Evolutionary conservation across 2,888 invertebrate species (phyloP).

Genomic region (Netelia inedita): DNA sequence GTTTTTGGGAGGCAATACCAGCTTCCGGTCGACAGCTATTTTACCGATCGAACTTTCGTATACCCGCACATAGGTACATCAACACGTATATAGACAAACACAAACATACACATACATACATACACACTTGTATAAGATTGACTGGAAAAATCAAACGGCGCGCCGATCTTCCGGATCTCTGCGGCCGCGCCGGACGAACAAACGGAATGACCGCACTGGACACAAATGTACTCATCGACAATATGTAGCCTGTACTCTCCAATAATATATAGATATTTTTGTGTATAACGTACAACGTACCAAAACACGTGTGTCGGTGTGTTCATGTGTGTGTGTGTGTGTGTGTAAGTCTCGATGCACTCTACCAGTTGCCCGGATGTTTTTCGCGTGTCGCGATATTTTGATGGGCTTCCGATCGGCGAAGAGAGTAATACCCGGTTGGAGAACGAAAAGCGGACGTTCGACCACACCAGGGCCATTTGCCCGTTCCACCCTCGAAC

Average conservation of each 20-base stretch:
- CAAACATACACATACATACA: neutral
- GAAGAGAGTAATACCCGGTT: slow-evolving; percentile 72
- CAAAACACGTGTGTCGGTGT: neutral
- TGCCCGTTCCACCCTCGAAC: neutral
- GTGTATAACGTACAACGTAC: neutral
- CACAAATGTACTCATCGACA: slow-evolving; percentile 21
- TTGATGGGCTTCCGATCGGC: slow-evolving; percentile 78
- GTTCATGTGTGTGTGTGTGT: neutral
- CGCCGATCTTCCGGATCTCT: slow-evolving; percentile 50
- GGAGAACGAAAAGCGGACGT: slow-evolving; percentile 49
- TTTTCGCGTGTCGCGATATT: slow-evolving; percentile 80
- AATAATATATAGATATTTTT: neutral
- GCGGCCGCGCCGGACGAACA: slow-evolving; percentile 51
- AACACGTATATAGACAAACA: neutral
- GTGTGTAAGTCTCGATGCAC: slow-evolving; percentile 28
- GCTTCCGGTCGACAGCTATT: slow-evolving; percentile 8
- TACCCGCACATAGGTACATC: neutral
- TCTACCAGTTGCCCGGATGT: slow-evolving; percentile 70
- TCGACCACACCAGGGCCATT: slow-evolving; percentile 36
- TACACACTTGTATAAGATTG: slow-evolving; percentile 61
- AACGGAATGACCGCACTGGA: slow-evolving; percentile 57
- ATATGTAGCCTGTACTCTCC: slow-evolving; percentile 8
- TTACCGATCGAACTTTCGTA: slow-evolving; percentile 30
- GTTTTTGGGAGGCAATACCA: slow-evolving; percentile 13
- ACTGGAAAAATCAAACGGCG: slow-evolving; percentile 63